Conservation (phyloP, 2,113 vertebrate genomes). For the Microtus richardsoni region DNA sequence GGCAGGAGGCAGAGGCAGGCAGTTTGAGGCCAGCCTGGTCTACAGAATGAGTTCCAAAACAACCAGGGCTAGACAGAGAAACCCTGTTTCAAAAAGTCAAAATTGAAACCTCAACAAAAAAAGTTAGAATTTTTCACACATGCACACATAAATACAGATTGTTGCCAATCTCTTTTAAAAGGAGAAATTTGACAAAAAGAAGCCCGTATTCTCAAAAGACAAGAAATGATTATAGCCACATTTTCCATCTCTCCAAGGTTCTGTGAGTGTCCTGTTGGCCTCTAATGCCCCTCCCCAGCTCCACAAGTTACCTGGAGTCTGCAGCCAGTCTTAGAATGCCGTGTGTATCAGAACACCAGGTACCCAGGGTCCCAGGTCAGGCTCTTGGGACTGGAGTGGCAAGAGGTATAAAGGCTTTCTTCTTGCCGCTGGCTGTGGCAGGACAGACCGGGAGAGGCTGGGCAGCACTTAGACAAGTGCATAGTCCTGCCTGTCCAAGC, state of each 20-base stretch:
- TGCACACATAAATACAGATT: background rate
- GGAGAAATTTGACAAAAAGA: background rate
- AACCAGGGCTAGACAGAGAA: background rate
- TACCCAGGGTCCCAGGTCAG: background rate
- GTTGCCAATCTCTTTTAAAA: background rate
- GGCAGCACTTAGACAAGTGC: accelerated
- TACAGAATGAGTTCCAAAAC: background rate
- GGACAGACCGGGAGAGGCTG: background rate
- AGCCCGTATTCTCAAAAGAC: background rate
- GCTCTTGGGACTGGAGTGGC: background rate
- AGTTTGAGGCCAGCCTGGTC: background rate
- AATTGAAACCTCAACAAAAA: background rate
- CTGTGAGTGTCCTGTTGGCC: background rate
- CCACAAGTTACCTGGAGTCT: background rate
- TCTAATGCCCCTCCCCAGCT: background rate
- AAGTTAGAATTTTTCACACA: background rate
- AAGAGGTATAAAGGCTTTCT: no score
- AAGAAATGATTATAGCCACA: background rate
- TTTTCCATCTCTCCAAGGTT: background rate
- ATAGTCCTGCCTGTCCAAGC: background rate
- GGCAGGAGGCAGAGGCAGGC: background rate
- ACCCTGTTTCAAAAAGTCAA: background rate
- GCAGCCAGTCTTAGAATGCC: background rate
- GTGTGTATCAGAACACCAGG: background rate
- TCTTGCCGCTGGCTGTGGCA: background rate